Conservation (phyloP, 2,113 vertebrate species). For the Phrynocephalus versicolor region DNA sequence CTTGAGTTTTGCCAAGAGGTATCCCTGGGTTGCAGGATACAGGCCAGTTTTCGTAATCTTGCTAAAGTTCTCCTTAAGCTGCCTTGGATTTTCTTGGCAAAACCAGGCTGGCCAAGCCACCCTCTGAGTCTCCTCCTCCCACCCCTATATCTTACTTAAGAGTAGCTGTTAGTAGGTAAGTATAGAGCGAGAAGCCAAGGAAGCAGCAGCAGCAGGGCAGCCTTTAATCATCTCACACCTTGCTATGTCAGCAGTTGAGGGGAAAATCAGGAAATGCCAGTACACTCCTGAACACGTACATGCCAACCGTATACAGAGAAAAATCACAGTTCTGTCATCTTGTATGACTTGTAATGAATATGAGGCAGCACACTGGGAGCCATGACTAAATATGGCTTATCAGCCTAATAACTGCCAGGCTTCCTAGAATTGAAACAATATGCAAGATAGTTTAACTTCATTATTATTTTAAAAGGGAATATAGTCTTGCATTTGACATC, state of each 20-base stretch:
- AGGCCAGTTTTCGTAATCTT: no score
- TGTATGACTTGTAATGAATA: conserved; percentile 39
- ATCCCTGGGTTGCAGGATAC: no score
- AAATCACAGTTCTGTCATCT: conserved; percentile 55
- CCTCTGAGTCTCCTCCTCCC: neutral
- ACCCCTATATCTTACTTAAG: neutral
- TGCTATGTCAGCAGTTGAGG: conserved; percentile 19
- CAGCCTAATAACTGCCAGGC: conserved; percentile 52
- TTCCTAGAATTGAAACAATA: conserved; percentile 46
- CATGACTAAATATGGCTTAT: conserved; percentile 9
- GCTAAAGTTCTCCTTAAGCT: neutral
- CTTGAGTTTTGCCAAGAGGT: no score
- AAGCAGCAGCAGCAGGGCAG: conserved; percentile 5
- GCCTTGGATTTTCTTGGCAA: conserved; percentile 4
- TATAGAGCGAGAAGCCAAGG: neutral
- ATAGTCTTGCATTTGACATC: conserved; percentile 23
- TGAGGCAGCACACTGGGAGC: conserved; percentile 42
- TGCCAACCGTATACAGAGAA: conserved; percentile 38
- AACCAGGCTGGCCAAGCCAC: neutral
- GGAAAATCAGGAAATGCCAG: conserved; percentile 38
- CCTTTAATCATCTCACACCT: conserved; percentile 53
- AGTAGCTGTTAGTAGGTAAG: conserved; percentile 20
- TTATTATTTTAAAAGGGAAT: conserved; percentile 4
- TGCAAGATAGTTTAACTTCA: neutral
- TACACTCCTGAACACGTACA: conserved; percentile 8